Base-by-base conservation (phyloP, 2,888 invertebrate species). In the Ennomos erosarius region DNA sequence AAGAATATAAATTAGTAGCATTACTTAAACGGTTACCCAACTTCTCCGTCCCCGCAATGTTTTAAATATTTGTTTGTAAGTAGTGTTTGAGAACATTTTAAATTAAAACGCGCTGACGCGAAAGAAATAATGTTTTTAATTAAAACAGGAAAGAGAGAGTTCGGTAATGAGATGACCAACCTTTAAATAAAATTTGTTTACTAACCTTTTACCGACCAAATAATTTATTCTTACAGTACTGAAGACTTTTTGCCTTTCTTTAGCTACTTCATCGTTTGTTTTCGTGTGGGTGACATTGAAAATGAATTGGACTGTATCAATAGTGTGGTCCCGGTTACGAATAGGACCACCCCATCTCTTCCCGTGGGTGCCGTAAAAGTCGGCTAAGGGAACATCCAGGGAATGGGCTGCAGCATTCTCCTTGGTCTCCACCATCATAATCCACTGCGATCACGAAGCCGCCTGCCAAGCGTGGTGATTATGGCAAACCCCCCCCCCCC, bases 81-180 rank as follows among this genome's bases (percentile, higher is more conserved):
- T 59, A 53, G 58, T 54, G 51, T 59, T 42, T 26, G 42, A 34
- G 39, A 59, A 59, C 40, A 51, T 59, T 56, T 59, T 58, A 55
- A 63, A 67, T 62, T 58, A 60, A 65, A 68, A 64, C 53, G 50
- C 55, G 63, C 53, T 50, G 56, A 59, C 56, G 26, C 50, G 57
- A 61, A 56, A 49, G 55, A 58, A 59, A 63, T 49, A 48, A 62
- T 57, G 61, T 68, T 65, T 67, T 65, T 62, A 62, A 64, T 68
- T 62, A 59, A 68, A 54, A 54, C 33, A 50, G 52, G 45, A 59
- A 55, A 49, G 50, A 48, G 46, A 42, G 55, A 55, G 50, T 50
- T 52, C 48, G 38, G 59, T 59, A 63, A 63, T 65, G 55, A 67
- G 61, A 63, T 65, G 55, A 52, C 58, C 57, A 55, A 47, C 55